phyloP scores from a whole-genome alignment of 2,113 vertebrate genomes.

The Nestor notabilis region DNA sequence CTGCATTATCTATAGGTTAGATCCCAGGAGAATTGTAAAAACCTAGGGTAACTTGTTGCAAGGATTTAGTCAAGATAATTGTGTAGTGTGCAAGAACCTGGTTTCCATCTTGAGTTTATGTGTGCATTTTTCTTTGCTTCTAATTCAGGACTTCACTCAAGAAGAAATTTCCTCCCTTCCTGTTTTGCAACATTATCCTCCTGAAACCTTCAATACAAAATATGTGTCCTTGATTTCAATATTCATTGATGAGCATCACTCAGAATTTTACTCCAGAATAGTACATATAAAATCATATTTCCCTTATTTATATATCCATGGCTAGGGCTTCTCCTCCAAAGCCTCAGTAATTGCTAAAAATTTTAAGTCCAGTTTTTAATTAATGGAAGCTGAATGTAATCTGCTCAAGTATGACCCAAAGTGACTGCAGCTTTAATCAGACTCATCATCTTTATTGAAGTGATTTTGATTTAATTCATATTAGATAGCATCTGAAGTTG shows the following conservation, averaged over 20 bases:
- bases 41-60: background rate
- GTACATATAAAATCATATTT: background rate
- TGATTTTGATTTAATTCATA: constrained; percentile 35
- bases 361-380: background rate
- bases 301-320: background rate
- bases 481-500: background rate
- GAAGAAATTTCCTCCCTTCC: background rate
- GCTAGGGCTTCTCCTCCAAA: background rate
- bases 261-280: background rate
- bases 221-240: background rate
- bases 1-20: background rate
- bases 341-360: background rate
- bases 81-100: background rate
- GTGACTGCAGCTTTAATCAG: background rate
- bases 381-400: background rate
- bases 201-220: background rate
- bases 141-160: background rate
- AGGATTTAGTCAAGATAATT: background rate
- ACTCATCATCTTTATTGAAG: background rate
- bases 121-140: background rate
- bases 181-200: background rate
- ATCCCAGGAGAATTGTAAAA: background rate
- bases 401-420: background rate
- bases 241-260: background rate
- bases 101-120: background rate